phyloP scores from a whole-genome alignment of 2,888 invertebrate genomes.

The Mesorhabditis spiculigera region DNA sequence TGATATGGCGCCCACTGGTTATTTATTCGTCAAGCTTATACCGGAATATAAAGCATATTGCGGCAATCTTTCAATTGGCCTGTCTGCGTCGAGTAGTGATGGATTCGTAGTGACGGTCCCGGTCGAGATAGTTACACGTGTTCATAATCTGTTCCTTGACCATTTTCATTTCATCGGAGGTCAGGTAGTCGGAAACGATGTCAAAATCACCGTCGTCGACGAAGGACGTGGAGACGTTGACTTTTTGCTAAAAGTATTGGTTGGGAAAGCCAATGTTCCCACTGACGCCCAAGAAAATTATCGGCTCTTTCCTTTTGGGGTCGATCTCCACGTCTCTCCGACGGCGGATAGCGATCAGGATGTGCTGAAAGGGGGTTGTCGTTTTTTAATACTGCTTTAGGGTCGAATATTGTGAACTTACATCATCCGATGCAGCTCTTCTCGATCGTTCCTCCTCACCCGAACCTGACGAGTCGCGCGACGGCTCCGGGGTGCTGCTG shows the following conservation, averaged over 20 bases:
- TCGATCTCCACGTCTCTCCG: conserved; percentile 33
- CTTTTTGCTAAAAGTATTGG: conserved; percentile 6
- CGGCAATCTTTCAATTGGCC: too few species aligned
- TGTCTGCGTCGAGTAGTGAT: too few species aligned
- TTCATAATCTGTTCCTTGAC: conserved; percentile 39
- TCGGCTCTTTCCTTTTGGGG: conserved; percentile 33
- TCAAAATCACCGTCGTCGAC: conserved; percentile 44
- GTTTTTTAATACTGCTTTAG: background rate
- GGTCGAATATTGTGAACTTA: background rate
- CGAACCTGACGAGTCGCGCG: background rate
- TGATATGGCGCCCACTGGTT: too few species aligned
- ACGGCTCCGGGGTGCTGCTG: background rate
- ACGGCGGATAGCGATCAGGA: conserved; percentile 6
- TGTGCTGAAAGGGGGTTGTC: conserved; percentile 1
- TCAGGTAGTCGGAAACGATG: conserved; percentile 29
- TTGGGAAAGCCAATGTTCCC: background rate
- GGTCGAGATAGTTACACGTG: conserved; percentile 36
- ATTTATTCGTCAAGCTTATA: too few species aligned
- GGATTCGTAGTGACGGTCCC: conserved; percentile 10
- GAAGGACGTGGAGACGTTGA: conserved; percentile 24
- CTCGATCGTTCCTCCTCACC: background rate
- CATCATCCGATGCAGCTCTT: background rate
- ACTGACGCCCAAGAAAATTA: conserved; percentile 34
- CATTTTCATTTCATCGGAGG: conserved; percentile 28
- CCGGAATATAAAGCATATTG: too few species aligned